Evolutionary conservation across 2,113 vertebrate genomes (phyloP).

Genomic region (Crotalus helleri): DNA sequence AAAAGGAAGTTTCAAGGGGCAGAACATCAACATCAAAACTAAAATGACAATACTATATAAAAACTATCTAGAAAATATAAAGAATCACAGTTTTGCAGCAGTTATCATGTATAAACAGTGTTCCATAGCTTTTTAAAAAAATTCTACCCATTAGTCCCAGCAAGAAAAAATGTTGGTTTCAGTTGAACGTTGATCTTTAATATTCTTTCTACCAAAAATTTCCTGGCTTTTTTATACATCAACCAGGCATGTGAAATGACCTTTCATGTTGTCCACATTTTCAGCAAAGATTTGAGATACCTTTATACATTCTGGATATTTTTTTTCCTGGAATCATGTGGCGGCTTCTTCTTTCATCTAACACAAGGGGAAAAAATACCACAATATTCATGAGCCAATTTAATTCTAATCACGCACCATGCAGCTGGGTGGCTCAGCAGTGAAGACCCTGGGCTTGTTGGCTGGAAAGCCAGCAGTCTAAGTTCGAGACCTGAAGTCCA

Average conservation of each 20-base stretch:
- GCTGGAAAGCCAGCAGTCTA: not conserved
- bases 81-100: not conserved
- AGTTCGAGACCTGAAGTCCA: not conserved
- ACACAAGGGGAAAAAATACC: not conserved
- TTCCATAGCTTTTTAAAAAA: not conserved
- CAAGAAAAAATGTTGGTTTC: not conserved
- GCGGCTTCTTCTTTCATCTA: not conserved
- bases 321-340: not conserved
- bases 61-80: not conserved
- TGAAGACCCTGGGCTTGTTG: not conserved
- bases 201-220: not conserved
- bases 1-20: constrained; percentile 13
- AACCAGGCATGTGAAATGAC: not conserved
- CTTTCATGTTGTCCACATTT: not conserved
- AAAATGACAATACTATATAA: not conserved
- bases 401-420: not conserved
- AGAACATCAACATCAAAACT: not conserved
- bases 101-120: not conserved
- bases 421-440: not conserved
- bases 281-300: not conserved
- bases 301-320: not conserved
- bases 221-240: not conserved
- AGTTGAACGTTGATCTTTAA: not conserved
- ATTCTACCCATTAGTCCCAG: not conserved
- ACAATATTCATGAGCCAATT: not conserved